These are phyloP conservation scores for Meriones psammophilus DNA, from an alignment of 2,797 vertebrate species.

Conservation along the genomic window DNA sequence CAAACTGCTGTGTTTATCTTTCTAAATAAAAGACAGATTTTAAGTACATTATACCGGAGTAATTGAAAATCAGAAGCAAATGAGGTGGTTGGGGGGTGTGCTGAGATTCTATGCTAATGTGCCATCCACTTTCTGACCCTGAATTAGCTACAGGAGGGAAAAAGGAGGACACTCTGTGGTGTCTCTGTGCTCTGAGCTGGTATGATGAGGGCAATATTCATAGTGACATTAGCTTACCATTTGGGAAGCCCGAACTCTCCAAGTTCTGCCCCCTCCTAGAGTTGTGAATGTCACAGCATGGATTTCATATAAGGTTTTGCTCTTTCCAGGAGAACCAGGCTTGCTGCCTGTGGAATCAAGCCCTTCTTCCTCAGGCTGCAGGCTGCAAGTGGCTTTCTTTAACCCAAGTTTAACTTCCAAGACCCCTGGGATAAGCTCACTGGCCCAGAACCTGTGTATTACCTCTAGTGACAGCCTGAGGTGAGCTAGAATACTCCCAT, in stretches of 20 bases:
- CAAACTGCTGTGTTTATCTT: constrained; percentile 81
- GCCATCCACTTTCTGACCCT: neutral
- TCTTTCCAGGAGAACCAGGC: neutral
- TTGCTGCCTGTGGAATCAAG: constrained; percentile 20
- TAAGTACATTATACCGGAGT: constrained; percentile 71
- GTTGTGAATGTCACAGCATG: constrained; percentile 58
- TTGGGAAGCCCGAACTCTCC: neutral
- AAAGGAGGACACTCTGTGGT: neutral
- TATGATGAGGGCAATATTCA: neutral
- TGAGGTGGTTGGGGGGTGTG: neutral
- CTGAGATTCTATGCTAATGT: neutral
- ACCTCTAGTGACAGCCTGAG: neutral
- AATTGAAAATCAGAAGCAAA: constrained; percentile 78
- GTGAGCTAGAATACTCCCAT: neutral
- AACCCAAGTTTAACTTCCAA: constrained; percentile 66
- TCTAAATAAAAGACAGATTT: constrained; percentile 79
- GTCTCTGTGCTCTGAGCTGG: neutral
- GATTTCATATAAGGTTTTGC: constrained; percentile 85
- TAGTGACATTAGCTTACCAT: neutral
- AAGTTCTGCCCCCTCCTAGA: constrained; percentile 6
- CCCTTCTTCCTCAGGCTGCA: constrained; percentile 69
- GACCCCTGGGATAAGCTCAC: constrained; percentile 16
- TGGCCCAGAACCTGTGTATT: neutral
- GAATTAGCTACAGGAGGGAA: neutral
- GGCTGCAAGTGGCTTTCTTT: constrained; percentile 74